Conservation (phyloP, 1,140 invertebrate genomes). For the Phocides pigmalion region DNA sequence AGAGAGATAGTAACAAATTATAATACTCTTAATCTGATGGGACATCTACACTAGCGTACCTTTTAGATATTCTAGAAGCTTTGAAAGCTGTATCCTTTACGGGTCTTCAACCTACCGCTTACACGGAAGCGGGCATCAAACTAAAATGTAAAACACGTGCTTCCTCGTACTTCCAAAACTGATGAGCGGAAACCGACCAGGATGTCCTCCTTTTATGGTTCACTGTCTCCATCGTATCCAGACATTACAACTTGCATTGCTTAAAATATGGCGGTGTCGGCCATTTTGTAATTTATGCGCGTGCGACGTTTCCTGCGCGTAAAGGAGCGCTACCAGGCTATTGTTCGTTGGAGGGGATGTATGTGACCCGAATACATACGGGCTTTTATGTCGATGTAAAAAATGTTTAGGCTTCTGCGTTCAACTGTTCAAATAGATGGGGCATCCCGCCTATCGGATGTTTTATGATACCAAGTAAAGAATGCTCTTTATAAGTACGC, state of each 20-base stretch:
- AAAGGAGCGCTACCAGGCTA: constrained; percentile 77
- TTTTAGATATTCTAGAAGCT: constrained; percentile 10
- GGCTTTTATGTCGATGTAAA: constrained; percentile 62
- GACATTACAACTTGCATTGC: constrained; percentile 55
- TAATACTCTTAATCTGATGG: too few species aligned
- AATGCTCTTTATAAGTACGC: neutral
- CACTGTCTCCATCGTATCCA: constrained; percentile 74
- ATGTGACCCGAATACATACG: constrained; percentile 67
- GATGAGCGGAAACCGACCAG: constrained; percentile 67
- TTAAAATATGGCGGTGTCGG: constrained; percentile 59
- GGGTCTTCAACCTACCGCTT: constrained; percentile 22
- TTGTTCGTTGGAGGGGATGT: constrained; percentile 75
- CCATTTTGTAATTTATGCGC: constrained; percentile 70
- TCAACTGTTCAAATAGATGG: constrained; percentile 41
- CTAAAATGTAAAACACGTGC: constrained; percentile 62
- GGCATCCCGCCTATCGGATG: constrained; percentile 11
- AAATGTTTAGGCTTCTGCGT: constrained; percentile 42
- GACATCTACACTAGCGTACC: too few species aligned
- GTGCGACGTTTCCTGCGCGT: constrained; percentile 74
- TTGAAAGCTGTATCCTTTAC: constrained; percentile 24
- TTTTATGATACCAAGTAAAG: constrained; percentile 5
- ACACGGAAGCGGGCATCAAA: constrained; percentile 36
- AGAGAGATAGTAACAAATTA: too few species aligned
- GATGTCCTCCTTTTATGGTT: constrained; percentile 74
- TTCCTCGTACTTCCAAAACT: constrained; percentile 56